phyloP scores from a whole-genome alignment of 1,140 invertebrate species.

The Diachasmimorpha longicaudata region DNA sequence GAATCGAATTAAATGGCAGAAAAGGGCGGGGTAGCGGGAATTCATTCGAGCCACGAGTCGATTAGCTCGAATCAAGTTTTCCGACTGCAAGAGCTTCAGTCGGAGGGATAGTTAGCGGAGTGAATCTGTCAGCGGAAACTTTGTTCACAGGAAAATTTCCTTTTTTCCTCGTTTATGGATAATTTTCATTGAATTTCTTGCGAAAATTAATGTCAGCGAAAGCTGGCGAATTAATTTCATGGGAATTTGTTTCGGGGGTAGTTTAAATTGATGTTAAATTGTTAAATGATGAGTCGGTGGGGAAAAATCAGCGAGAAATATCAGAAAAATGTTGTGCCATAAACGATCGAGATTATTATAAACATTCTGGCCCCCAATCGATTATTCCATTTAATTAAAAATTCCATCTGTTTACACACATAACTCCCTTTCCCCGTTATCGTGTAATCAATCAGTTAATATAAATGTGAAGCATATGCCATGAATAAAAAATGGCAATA shows the following conservation, averaged over 20 bases:
- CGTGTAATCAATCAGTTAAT: too few species aligned
- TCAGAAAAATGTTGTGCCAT: too few species aligned
- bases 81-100: background rate
- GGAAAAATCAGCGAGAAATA: too few species aligned
- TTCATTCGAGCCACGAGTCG: conserved; percentile 32
- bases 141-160: background rate
- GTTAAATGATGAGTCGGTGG: too few species aligned
- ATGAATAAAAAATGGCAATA: background rate
- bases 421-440: too few species aligned
- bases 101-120: background rate
- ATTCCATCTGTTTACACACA: too few species aligned
- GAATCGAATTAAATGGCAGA: conserved; percentile 39
- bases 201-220: background rate
- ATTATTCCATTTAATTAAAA: too few species aligned
- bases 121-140: background rate
- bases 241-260: background rate
- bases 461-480: too few species aligned
- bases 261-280: background rate
- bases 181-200: background rate
- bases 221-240: background rate
- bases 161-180: background rate
- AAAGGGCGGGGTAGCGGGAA: conserved; percentile 18
- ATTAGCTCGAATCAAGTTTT: conserved; percentile 38
- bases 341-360: too few species aligned
- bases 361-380: too few species aligned